A percentile compares a stretch with the other conserved stretches of the same genome.
Conservation (phyloP, 2,113 vertebrate genomes). For the Cyprinus carpio region DNA sequence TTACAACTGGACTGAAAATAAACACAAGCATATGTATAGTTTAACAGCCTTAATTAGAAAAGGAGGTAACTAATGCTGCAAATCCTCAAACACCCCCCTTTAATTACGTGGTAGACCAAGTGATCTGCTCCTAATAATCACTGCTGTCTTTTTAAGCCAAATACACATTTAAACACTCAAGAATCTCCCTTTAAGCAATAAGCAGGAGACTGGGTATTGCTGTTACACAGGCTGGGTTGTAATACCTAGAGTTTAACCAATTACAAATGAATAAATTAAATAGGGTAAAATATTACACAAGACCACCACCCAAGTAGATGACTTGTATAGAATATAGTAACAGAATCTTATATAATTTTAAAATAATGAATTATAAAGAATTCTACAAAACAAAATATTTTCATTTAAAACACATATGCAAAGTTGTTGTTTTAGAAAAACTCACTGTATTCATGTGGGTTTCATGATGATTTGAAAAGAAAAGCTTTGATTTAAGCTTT, state of each 20-base stretch:
- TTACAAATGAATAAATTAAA: not conserved
- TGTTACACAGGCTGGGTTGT: not conserved
- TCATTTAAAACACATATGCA: not conserved
- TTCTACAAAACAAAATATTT: not conserved
- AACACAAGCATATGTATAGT: not conserved
- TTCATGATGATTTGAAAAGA: not conserved
- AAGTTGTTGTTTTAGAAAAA: not conserved
- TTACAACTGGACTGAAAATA: not conserved
- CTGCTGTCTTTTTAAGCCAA: not conserved
- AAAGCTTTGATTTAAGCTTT: not conserved
- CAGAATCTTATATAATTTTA: too few species aligned
- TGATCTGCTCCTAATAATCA: conserved; percentile 14
- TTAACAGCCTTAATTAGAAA: not conserved
- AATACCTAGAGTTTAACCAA: not conserved
- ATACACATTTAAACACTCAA: conserved; percentile 9
- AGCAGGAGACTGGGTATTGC: not conserved
- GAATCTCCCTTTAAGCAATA: not conserved
- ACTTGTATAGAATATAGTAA: too few species aligned
- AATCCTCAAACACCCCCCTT: conserved; percentile 24
- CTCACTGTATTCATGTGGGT: not conserved
- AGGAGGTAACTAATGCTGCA: not conserved
- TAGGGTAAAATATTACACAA: not conserved
- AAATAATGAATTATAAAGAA: not conserved
- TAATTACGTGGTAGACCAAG: not conserved
- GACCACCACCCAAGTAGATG: not conserved